These are phyloP conservation scores for Panthera tigris DNA, from an alignment of 2,113 vertebrate genomes.

Conservation along the genomic window DNA sequence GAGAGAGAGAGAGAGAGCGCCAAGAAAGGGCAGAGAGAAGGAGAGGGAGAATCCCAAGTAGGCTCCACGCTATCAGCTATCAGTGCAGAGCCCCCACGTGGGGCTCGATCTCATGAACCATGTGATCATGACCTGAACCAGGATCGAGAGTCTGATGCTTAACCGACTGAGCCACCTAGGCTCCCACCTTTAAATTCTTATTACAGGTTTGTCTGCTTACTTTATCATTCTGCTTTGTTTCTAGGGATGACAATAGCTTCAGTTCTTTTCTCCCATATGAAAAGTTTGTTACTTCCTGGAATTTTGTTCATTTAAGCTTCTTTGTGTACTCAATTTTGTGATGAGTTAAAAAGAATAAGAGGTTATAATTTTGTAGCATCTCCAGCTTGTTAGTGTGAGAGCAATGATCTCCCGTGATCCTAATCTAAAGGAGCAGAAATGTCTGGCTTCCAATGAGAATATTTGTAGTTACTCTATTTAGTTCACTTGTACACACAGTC, in stretches of 20 bases:
- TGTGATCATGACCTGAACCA: too few relatives aligned
- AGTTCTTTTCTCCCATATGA: neutral
- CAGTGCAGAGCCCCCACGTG: too few relatives aligned
- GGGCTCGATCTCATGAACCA: too few relatives aligned
- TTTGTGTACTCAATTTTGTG: neutral
- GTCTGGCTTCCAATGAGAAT: neutral
- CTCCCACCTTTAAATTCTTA: neutral
- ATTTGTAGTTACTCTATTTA: neutral
- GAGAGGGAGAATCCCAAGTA: too few relatives aligned
- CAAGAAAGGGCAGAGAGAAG: too few relatives aligned
- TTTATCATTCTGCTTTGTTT: neutral
- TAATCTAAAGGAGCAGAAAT: neutral
- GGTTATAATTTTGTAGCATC: neutral
- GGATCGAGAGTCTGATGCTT: too few relatives aligned
- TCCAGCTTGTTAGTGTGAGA: neutral
- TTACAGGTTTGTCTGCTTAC: neutral
- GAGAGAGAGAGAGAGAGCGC: too few relatives aligned
- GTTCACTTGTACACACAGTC: neutral
- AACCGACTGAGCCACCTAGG: too few relatives aligned
- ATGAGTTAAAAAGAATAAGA: neutral
- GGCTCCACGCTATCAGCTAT: too few relatives aligned
- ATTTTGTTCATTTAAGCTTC: conserved; percentile 13
- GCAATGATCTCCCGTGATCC: neutral
- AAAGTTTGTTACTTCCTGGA: neutral
- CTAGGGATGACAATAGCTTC: neutral